Base-by-base conservation (phyloP, 2,888 invertebrate species). In the Papilio gigon region DNA sequence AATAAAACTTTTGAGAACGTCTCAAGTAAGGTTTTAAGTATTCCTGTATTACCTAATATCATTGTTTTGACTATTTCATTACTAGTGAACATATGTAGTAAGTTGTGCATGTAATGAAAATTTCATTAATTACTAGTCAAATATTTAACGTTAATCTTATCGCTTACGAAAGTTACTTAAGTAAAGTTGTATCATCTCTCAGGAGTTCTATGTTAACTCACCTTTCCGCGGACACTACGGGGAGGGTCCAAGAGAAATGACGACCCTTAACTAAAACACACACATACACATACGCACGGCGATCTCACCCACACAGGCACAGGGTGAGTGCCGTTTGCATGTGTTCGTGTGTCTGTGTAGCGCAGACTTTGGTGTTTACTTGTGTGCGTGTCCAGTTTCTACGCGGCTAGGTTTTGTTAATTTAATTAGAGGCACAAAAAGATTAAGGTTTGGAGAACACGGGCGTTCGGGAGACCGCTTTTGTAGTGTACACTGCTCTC, bases 201-300 rank as follows among this genome's bases (percentile, higher is more conserved):
- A 79, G 80, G 56, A 77, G 74, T 71, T 88, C 83, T 80, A 73
- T 83, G 84, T 88, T 89, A 89, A 89, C 92, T 91, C 91, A 92
- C 92, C 92, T 92, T 91, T 90, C 90, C 90, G 91, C 90, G 92
- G 92, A 91, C 92, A 92, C 87, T 91, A 89, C 87, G 88, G 90
- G 92, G 92, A 89, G 91, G 91, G 92, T 92, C 92, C 92, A 92
- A 89, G 91, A 92, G 92, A 92, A 91, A 92, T 92, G 92, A 92
- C 92, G 92, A 90, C 92, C 92, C 92, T 92, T 92, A 92, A 92
- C 92, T 92, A 92, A 90, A 88, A 89, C 91, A 90, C 91, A 91
- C 90, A 90, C 88, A 87, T 83, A 84, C 77, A 86, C 81, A 75
- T 73, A 86, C 83, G 82, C 79, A 84, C 84, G 84, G 82, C 84